A percentile compares a stretch with the other conserved stretches of the same genome.
These are phyloP conservation scores for Drosophila takahashii DNA, from an alignment of 1,140 invertebrate species.

Conservation along the genomic window DNA sequence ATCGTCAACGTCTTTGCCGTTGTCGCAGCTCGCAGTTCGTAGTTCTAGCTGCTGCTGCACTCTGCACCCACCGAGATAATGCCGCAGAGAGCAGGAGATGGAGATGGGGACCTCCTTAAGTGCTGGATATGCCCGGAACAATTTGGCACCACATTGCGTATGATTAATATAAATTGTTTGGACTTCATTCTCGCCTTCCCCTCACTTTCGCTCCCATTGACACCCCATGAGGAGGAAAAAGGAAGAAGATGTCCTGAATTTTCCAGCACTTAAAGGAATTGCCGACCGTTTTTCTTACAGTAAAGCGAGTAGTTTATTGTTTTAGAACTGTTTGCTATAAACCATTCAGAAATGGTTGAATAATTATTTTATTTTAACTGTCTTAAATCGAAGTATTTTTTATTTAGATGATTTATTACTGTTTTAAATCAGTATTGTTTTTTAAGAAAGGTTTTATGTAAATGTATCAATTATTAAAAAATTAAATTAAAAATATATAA, in stretches of 20 bases:
- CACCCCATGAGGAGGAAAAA: neutral
- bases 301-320: neutral
- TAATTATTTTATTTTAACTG: no score
- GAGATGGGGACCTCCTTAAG: slow-evolving; percentile 18
- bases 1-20: slow-evolving; percentile 2
- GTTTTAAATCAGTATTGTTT: no score
- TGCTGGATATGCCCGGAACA: slow-evolving; percentile 53
- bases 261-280: slow-evolving; percentile 28
- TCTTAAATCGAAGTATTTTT: no score
- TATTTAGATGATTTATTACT: no score
- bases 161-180: slow-evolving; percentile 75
- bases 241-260: slow-evolving; percentile 10
- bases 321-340: no score
- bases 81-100: slow-evolving; percentile 4
- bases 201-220: slow-evolving; percentile 1
- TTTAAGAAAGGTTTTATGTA: no score
- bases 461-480: no score
- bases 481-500: no score
- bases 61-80: slow-evolving; percentile 28
- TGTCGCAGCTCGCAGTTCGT: neutral
- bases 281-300: neutral
- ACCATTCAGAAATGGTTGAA: no score
- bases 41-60: neutral
- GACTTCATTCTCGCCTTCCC: slow-evolving; percentile 27
- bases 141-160: slow-evolving; percentile 74